Percentiles rank a stretch among this genome's conserved stretches.
These are phyloP conservation scores for Anthoptus insignis DNA, from an alignment of 2,888 invertebrate species.

Conservation along the genomic window DNA sequence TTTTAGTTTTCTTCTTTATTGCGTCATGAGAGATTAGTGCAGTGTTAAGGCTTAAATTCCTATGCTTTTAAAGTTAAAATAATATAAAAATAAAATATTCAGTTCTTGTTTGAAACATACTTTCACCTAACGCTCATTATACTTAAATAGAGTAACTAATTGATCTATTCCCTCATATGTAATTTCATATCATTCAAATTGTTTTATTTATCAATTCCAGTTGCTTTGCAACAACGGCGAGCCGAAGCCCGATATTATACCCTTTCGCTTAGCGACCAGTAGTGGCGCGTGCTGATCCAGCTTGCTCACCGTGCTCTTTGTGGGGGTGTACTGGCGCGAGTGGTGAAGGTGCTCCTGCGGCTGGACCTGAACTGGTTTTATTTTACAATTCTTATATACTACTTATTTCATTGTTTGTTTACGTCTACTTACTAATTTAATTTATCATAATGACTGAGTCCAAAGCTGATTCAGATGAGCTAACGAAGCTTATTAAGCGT, in stretches of 20 bases:
- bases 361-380: not conserved
- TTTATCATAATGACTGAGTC: not conserved
- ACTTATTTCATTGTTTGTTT: constrained; percentile 16
- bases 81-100: too few relatives aligned
- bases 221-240: not conserved
- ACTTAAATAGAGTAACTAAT: too few relatives aligned
- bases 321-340: too few relatives aligned
- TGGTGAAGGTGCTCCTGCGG: not conserved
- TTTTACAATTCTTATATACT: not conserved
- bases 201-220: not conserved
- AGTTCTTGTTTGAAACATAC: too few relatives aligned
- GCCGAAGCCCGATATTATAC: not conserved
- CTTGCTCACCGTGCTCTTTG: not conserved
- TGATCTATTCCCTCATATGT: too few relatives aligned
- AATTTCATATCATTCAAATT: too few relatives aligned
- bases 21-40: too few relatives aligned
- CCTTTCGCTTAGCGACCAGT: not conserved
- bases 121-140: too few relatives aligned
- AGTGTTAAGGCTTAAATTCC: too few relatives aligned
- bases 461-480: constrained; percentile 1
- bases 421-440: not conserved
- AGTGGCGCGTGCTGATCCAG: not conserved
- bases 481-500: constrained; percentile 4
- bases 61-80: too few relatives aligned
- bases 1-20: too few relatives aligned